Conservation (phyloP, 2,113 vertebrate species). For the Cervus canadensis region DNA sequence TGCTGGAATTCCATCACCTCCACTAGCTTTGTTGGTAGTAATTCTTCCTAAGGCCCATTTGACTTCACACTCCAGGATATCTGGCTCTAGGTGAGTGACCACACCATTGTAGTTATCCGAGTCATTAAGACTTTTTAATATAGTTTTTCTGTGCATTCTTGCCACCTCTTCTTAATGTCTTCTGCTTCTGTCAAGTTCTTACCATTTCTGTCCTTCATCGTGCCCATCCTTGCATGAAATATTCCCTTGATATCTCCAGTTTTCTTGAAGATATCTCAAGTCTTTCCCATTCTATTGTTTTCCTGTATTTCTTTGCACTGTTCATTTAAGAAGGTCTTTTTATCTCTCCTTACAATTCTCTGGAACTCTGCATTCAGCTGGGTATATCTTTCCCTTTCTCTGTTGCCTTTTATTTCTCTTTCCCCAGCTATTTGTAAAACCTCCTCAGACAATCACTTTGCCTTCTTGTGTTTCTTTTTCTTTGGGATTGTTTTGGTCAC, state of each 20-base stretch:
- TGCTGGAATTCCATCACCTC: background rate
- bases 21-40: background rate
- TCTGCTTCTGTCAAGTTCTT: background rate
- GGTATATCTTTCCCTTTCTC: background rate
- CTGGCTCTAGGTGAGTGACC: background rate
- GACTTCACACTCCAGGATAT: background rate
- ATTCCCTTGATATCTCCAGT: background rate
- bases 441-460: background rate
- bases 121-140: background rate
- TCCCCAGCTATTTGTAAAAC: background rate
- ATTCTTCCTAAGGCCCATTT: background rate
- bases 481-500: background rate
- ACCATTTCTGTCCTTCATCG: background rate
- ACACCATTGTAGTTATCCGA: background rate
- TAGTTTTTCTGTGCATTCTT: background rate
- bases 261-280: background rate
- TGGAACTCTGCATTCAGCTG: background rate
- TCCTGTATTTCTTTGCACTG: background rate
- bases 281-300: background rate
- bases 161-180: background rate
- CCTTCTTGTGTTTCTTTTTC: background rate
- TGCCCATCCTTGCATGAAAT: background rate
- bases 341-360: background rate
- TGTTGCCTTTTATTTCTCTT: background rate
- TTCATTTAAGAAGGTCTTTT: background rate